phyloP scores from a whole-genome alignment of 2,113 vertebrate genomes.

The Poeciliopsis turrubarensis region DNA sequence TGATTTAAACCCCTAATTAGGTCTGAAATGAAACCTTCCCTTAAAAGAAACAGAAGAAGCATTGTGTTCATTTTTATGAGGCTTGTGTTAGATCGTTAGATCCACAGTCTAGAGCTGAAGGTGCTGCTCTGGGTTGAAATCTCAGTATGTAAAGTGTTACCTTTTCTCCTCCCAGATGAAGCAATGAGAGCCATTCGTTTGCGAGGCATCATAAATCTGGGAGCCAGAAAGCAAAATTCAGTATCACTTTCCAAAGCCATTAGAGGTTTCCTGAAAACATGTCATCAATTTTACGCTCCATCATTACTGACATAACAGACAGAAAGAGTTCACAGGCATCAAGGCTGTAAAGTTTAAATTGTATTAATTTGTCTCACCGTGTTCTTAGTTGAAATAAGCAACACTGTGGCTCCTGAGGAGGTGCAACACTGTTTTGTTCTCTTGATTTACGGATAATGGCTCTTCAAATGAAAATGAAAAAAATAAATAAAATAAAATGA shows the following conservation, averaged over 20 bases:
- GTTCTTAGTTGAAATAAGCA: no score
- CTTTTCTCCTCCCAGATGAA: conserved; percentile 61
- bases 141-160: conserved; percentile 42
- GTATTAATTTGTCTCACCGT: no score
- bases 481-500: no score
- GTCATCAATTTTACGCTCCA: neutral
- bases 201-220: conserved; percentile 48
- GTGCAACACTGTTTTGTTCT: no score
- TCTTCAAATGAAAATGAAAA: no score
- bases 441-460: no score
- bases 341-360: no score
- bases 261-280: neutral
- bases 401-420: no score
- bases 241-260: neutral
- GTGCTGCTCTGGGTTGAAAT: neutral
- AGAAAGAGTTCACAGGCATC: neutral
- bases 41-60: no score
- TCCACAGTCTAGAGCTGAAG: neutral
- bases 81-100: neutral
- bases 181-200: conserved; percentile 73
- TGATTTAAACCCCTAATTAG: no score
- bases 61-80: neutral
- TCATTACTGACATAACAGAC: neutral
- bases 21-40: no score
- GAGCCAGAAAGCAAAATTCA: conserved; percentile 18